A percentile compares a stretch with the other conserved stretches of the same genome.
phyloP scores from a whole-genome alignment of 2,113 vertebrate species.

The Mastomys coucha region DNA sequence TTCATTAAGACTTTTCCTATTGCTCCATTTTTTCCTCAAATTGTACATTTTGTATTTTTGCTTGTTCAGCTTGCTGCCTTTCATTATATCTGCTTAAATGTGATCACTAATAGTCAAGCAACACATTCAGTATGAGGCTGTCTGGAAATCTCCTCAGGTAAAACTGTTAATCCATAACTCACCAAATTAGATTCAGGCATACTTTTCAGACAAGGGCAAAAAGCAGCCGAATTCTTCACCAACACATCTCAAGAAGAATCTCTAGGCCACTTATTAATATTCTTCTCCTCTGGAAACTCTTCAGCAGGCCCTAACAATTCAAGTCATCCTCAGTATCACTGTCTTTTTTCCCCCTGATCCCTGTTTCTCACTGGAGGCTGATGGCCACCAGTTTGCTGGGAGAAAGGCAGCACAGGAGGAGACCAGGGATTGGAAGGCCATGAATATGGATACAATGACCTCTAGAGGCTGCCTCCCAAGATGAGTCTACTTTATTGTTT shows the following conservation, averaged over 20 bases:
- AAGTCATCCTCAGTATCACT: not conserved
- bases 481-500: too few species aligned
- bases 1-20: not conserved
- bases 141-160: not conserved
- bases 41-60: not conserved
- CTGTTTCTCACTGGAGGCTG: too few species aligned
- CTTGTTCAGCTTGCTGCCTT: not conserved
- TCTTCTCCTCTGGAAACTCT: not conserved
- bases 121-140: not conserved
- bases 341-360: too few species aligned
- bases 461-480: too few species aligned
- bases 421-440: too few species aligned
- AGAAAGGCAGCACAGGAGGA: too few species aligned
- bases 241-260: not conserved
- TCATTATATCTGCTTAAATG: not conserved
- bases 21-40: not conserved
- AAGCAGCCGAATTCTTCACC: not conserved
- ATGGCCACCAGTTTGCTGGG: too few species aligned
- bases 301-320: not conserved
- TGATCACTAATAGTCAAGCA: not conserved
- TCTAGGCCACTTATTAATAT: not conserved
- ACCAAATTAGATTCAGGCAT: not conserved
- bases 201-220: not conserved
- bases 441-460: too few species aligned
- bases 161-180: not conserved